Base-by-base conservation (phyloP, 2,113 vertebrate genomes). In the Pterocles burchelli region DNA sequence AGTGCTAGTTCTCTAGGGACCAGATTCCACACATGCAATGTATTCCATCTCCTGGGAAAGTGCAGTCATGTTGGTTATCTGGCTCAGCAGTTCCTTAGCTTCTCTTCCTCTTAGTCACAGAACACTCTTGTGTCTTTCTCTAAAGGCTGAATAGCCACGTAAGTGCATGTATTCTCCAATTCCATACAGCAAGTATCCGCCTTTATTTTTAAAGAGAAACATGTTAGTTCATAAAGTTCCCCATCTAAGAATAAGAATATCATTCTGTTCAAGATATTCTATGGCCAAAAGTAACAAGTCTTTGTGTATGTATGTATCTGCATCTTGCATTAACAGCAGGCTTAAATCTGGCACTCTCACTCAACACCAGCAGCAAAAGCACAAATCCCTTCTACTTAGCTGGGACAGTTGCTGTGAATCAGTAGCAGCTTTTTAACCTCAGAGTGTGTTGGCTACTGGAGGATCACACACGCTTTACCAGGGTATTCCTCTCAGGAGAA, bases 401-500 rank as follows among this genome's bases (percentile, higher is more conserved):
- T 96, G 75, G 63, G 82, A 58, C 29, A 38, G 29, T 16, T 82
- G 74, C 84, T 73, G 77, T 91, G 62, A 61, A 68, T 89, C 54
- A 73, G 81, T 57, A 90, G 79, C 68, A 59, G 83, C 57, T 96
- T 72, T 91, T 81, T 78, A 90, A 85, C 67, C 77, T 93, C 75
- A 41, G 75, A 71, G 36, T 57, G 55, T 59, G 61, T 54, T 89
- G 71, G 34, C 62, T 67, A 21, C 61, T 61, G 85, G 54, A 93
- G n/a, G 72, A 63, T 77, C 33, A 22, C 24, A 62, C 74, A 66
- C 51, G 48, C 70, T 87, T 93, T 61, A 84, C 76, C 68, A 89
- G 65, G 76, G 57, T 92, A 68, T 88, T 95, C 89, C 76, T 91
- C 95, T 96, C 95, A 96, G 96, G 95, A 88, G 90, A 93, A 94